Percentiles rank a stretch among this genome's conserved stretches.
These are phyloP conservation scores for Phoenicopterus ruber DNA, from an alignment of 2,113 vertebrate genomes.

Conservation along the genomic window DNA sequence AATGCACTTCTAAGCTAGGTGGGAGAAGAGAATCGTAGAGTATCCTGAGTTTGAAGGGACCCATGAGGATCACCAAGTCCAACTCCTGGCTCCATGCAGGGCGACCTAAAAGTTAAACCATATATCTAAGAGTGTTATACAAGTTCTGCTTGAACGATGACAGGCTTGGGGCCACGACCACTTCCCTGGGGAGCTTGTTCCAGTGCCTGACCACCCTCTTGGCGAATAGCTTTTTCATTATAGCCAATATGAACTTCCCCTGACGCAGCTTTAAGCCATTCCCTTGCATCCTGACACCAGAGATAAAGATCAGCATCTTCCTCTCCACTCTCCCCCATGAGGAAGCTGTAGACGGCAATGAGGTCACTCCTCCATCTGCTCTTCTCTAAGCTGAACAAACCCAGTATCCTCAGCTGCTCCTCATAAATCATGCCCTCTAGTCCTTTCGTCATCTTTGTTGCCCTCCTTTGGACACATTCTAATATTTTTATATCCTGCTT, in stretches of 20 bases:
- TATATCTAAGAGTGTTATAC: rapidly evolving
- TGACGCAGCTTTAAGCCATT: neutral
- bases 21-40: neutral
- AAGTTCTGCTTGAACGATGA: neutral
- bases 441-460: neutral
- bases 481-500: neutral
- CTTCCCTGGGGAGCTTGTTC: neutral
- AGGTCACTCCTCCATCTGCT: neutral
- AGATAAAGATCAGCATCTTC: neutral
- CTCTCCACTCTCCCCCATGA: neutral
- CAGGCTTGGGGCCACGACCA: no score
- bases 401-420: neutral
- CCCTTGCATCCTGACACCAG: neutral
- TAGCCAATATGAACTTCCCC: neutral
- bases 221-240: neutral
- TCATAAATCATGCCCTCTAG: neutral
- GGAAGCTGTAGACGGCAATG: neutral
- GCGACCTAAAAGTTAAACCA: neutral
- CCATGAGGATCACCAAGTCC: neutral
- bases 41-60: neutral
- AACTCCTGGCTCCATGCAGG: neutral
- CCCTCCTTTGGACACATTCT: neutral
- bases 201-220: neutral
- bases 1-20: rapidly evolving
- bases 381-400: neutral